Evolutionary conservation across 1,140 invertebrate genomes (phyloP).

Genomic region (Tetranychus cinnabarinus): DNA sequence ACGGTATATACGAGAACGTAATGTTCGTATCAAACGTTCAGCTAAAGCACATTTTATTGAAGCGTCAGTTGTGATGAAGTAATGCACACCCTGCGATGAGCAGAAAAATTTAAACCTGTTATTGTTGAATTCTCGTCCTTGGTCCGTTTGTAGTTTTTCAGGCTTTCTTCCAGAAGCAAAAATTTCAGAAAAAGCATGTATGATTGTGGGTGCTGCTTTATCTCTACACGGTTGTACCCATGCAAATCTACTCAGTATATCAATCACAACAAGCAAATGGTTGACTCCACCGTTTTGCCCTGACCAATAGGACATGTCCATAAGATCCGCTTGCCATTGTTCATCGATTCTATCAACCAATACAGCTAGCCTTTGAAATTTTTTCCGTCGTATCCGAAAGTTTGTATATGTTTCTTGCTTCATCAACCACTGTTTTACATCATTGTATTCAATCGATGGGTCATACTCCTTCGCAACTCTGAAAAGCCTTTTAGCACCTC

Average conservation of each 20-base stretch:
- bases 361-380: neutral
- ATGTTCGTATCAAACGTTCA: too few relatives aligned
- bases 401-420: neutral
- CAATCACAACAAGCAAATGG: neutral
- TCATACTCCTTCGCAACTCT: neutral
- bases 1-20: too few relatives aligned
- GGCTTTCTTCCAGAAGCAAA: neutral
- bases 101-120: slow-evolving; percentile 16
- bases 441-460: neutral
- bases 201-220: neutral
- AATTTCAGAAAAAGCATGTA: neutral
- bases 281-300: neutral
- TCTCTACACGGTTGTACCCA: neutral
- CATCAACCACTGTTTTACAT: neutral
- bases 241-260: neutral
- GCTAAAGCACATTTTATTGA: too few relatives aligned
- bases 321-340: neutral
- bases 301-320: neutral
- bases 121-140: slow-evolving; percentile 6
- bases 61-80: too few relatives aligned
- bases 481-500: neutral
- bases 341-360: neutral
- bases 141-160: slow-evolving; percentile 2
- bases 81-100: slow-evolving; percentile 18
- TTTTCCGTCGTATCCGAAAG: neutral